Conservation (phyloP, 37 sponge, comb jelly and placozoan genomes). For the Bolinopsis microptera region DNA sequence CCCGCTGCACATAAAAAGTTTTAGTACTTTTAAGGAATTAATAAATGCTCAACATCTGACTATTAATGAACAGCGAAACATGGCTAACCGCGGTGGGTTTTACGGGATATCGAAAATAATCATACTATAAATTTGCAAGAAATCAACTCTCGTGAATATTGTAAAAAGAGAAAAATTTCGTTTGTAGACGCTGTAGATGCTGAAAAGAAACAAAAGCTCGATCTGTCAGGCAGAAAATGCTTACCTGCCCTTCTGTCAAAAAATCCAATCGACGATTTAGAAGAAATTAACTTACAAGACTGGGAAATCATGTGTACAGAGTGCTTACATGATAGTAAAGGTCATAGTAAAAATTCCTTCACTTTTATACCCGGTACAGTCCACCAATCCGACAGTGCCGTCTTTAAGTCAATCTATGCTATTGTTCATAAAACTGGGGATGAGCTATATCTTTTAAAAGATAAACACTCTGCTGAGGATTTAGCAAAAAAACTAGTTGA, state of each 20-base stretch:
- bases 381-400: not conserved
- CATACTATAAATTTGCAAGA: not conserved
- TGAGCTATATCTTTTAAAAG: not conserved
- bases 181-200: not conserved
- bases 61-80: not conserved
- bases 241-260: not conserved
- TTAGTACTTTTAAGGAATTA: not conserved
- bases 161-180: not conserved
- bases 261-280: not conserved
- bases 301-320: not conserved
- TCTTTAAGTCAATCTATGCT: not conserved
- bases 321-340: not conserved
- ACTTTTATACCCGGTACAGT: not conserved
- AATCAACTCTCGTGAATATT: not conserved
- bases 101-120: not conserved
- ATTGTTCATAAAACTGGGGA: not conserved
- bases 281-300: not conserved
- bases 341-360: not conserved
- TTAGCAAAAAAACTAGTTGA: not conserved
- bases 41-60: not conserved
- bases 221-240: not conserved
- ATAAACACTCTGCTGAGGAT: not conserved
- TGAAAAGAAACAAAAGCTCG: not conserved
- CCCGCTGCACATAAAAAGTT: not conserved
- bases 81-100: not conserved